A percentile compares a stretch with the other conserved stretches of the same genome.
Conservation (phyloP, 1,140 invertebrate species). For the Dinoponera quadriceps region DNA sequence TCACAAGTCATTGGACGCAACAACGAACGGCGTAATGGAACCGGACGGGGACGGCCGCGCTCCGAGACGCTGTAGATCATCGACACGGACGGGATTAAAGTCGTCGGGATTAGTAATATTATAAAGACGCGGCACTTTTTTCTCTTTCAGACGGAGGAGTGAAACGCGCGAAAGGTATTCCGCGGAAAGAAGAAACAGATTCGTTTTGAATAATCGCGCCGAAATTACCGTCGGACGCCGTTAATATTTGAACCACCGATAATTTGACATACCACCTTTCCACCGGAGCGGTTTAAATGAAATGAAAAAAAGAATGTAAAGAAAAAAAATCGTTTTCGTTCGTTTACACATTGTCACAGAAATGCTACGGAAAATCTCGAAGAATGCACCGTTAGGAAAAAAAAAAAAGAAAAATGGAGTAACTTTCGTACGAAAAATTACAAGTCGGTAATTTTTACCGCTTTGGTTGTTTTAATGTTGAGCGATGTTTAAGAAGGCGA, state of each 20-base stretch:
- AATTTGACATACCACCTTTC: too few relatives aligned
- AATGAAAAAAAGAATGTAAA: too few relatives aligned
- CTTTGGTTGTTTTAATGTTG: too few relatives aligned
- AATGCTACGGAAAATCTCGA: too few relatives aligned
- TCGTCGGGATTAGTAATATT: constrained; percentile 39
- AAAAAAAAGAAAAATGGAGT: too few relatives aligned
- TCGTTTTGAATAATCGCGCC: neutral
- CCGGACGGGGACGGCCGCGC: constrained; percentile 25
- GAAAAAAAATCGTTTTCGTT: too few relatives aligned
- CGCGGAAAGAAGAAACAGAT: neutral
- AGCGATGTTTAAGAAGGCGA: too few relatives aligned
- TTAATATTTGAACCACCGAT: neutral
- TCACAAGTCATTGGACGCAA: constrained; percentile 62
- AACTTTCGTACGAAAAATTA: too few relatives aligned
- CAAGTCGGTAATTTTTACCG: too few relatives aligned
- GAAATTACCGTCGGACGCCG: constrained; percentile 20
- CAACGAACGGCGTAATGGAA: constrained; percentile 57
- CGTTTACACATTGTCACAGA: too few relatives aligned
- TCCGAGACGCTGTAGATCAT: constrained; percentile 48
- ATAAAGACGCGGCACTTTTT: constrained; percentile 5
- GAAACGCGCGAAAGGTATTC: neutral
- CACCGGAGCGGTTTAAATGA: too few relatives aligned
- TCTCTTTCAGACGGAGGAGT: constrained; percentile 4
- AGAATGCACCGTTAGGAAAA: too few relatives aligned
- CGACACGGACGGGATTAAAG: constrained; percentile 41